Evolutionary conservation across 2,797 vertebrate genomes (phyloP).

Genomic region (Platalea minor): DNA sequence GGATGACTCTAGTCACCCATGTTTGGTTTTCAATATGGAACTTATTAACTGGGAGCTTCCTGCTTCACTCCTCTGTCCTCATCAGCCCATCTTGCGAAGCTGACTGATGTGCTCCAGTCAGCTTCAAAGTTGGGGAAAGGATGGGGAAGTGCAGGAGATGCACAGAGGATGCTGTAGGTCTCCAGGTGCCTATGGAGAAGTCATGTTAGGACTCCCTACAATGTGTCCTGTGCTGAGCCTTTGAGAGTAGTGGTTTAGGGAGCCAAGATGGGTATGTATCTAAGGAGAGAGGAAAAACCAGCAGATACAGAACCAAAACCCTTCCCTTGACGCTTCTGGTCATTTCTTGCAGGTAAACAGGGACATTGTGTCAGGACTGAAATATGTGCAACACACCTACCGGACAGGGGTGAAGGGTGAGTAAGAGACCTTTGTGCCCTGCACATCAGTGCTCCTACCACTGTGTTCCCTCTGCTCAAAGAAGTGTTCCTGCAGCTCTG

Average conservation of each 20-base stretch:
- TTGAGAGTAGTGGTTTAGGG: neutral
- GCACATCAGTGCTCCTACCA: neutral
- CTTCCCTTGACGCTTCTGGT: neutral
- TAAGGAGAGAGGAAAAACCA: neutral
- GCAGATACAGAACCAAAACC: neutral
- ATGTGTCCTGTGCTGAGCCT: neutral
- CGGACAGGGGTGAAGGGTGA: constrained; percentile 80
- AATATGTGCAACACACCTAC: constrained; percentile 81
- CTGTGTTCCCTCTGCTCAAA: neutral
- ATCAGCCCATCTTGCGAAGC: neutral
- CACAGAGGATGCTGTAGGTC: neutral
- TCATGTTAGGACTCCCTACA: neutral
- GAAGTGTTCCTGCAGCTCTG: neutral
- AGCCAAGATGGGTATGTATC: neutral
- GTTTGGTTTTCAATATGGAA: neutral
- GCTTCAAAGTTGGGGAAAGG: neutral
- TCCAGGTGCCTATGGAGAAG: neutral
- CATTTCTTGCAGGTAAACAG: constrained; percentile 75
- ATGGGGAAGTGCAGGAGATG: neutral
- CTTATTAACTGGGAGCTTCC: neutral
- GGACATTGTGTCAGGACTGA: constrained; percentile 82
- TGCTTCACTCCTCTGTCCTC: neutral
- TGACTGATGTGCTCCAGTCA: neutral
- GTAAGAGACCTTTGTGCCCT: neutral
- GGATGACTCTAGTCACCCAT: neutral